Base-by-base conservation (phyloP, 2,113 vertebrate genomes). In the Cathartes aura region DNA sequence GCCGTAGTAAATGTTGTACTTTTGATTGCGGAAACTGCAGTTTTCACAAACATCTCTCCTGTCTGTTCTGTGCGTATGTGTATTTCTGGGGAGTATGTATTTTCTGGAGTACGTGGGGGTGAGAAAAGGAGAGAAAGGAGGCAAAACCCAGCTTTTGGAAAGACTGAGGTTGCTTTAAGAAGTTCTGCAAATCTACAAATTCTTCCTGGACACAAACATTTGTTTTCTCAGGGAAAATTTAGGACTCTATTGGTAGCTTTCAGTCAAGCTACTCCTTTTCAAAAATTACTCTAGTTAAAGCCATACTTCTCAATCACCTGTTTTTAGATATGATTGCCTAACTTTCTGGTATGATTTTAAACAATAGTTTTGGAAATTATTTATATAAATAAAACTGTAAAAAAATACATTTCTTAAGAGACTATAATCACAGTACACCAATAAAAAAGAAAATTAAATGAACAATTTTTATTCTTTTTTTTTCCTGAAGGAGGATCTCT, bases 1-100 rank as follows among this genome's bases (percentile, higher is more conserved):
- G 98, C 98, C 98, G 98, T 82, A 98, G 98, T 99, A 99, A 99
- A 99, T 97, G 98, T 99, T 99, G 98, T 98, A 95, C 98, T 98
- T 99, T 98, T 99, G 98, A 99, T 98, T 98, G 98, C 29, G 92
- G 98, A 98, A 98, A 98, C 98, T 95, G 97, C 96, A 96, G 97
- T 98, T 98, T 98, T 97, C 96, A 90, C 97, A 98, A 98, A 98
- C 93, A 98, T 97, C 96, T 92, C 89, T 98, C 97, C 98, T 98
- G 98, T 98, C 94, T 96, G 94, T 92, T 84, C 96, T 93, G 71
- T 60, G 78, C 2, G 5, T 48, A 18, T 72, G 21, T 80, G 67
- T 68, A 55, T 87, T 87, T 87, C 82, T 82, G 59, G 66, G 79
- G 64, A 87, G 82, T 88, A 81, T 68, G 70, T 38, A 38, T 38